phyloP scores from a whole-genome alignment of 2,797 vertebrate genomes.

The Diplodus sargus region DNA sequence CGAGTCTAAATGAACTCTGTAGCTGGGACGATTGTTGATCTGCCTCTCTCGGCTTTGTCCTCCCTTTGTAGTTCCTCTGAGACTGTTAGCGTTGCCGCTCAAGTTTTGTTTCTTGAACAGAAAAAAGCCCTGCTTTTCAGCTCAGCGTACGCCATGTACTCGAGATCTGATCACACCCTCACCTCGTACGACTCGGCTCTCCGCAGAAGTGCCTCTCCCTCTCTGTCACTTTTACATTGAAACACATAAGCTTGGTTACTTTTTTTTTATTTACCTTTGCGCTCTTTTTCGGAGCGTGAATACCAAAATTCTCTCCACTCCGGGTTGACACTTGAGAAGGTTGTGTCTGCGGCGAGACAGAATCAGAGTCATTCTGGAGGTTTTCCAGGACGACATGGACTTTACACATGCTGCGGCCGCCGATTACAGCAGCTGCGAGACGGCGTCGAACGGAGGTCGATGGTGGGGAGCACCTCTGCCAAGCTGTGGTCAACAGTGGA shows the following conservation, averaged over 20 bases:
- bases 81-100: slow-evolving; percentile 26
- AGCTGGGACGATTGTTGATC: slow-evolving; percentile 44
- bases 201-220: slow-evolving; percentile 2
- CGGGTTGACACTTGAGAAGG: slow-evolving; percentile 16
- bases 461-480: background rate
- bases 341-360: background rate
- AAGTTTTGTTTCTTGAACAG: slow-evolving; percentile 25
- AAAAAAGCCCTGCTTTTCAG: slow-evolving; percentile 26
- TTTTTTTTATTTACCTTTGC: slow-evolving; percentile 17
- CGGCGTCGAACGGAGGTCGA: slow-evolving; percentile 5
- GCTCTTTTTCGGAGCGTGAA: slow-evolving; percentile 2
- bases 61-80: slow-evolving; percentile 35
- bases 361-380: slow-evolving; percentile 5
- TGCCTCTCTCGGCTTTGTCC: slow-evolving; percentile 42
- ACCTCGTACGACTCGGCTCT: slow-evolving; percentile 16
- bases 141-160: slow-evolving; percentile 23
- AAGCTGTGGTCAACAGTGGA: background rate
- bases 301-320: slow-evolving; percentile 10
- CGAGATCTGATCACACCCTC: slow-evolving; percentile 31
- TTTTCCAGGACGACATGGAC: background rate
- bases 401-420: background rate
- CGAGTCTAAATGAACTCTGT: slow-evolving; percentile 65
- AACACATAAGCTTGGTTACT: slow-evolving; percentile 2
- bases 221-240: slow-evolving; percentile 13
- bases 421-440: slow-evolving; percentile 16